Evolutionary conservation across 2,113 vertebrate species (phyloP).

Genomic region (Upupa epops): DNA sequence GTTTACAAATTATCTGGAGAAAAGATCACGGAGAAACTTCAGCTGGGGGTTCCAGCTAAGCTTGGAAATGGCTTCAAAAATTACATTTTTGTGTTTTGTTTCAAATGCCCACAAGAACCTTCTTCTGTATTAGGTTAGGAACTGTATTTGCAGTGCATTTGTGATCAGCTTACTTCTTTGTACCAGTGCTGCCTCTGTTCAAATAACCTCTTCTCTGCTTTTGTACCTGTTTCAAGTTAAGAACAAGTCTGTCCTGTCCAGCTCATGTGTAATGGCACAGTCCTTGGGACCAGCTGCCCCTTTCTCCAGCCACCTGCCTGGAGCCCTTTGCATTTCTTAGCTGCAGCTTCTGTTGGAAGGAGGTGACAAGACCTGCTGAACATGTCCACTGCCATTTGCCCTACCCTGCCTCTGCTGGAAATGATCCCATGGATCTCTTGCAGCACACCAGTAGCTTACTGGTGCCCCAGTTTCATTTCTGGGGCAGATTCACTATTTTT

Average conservation of each 20-base stretch:
- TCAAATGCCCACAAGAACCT: background rate
- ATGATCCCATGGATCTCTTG: background rate
- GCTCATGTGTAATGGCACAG: rapidly evolving
- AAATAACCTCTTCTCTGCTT: background rate
- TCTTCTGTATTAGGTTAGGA: background rate
- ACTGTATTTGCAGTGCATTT: background rate
- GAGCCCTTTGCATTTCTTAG: too few relatives aligned
- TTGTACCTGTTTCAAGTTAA: background rate
- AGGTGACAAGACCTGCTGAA: rapidly evolving
- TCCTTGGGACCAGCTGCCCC: background rate
- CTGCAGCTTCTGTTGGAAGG: too few relatives aligned
- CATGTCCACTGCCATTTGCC: rapidly evolving
- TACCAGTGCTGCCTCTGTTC: background rate
- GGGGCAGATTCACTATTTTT: background rate
- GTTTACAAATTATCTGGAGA: background rate
- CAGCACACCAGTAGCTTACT: background rate
- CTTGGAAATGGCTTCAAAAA: background rate
- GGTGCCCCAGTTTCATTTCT: too few relatives aligned
- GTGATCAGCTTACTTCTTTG: background rate
- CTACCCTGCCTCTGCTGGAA: background rate
- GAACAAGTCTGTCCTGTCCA: background rate
- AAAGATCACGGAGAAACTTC: background rate
- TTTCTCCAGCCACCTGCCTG: background rate
- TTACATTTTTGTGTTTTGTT: background rate
- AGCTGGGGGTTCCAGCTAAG: background rate